Percentiles rank a stretch among this genome's conserved stretches.
These are phyloP conservation scores for Brachylomia viminalis DNA, from an alignment of 2,888 invertebrate genomes.

Conservation along the genomic window DNA sequence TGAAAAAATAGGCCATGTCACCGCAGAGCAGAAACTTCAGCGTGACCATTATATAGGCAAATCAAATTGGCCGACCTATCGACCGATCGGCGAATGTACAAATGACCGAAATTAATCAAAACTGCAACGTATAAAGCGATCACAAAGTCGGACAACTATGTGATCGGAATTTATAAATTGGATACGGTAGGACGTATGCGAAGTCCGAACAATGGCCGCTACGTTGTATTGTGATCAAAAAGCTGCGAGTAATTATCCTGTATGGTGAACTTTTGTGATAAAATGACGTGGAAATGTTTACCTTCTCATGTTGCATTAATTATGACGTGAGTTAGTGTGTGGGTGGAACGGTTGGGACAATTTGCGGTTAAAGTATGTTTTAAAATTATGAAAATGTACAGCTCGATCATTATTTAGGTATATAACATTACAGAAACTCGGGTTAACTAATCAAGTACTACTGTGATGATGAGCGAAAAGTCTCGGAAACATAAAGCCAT, in stretches of 20 bases:
- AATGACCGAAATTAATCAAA: constrained; percentile 60
- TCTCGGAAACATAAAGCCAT: neutral
- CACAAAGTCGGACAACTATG: constrained; percentile 57
- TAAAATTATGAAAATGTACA: neutral
- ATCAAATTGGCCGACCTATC: constrained; percentile 38
- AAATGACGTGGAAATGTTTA: neutral
- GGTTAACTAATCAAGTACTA: neutral
- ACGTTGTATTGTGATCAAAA: constrained; percentile 17
- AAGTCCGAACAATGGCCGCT: constrained; percentile 26
- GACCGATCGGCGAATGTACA: constrained; percentile 32
- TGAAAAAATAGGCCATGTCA: constrained; percentile 47
- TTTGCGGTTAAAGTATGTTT: neutral
- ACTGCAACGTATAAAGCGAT: constrained; percentile 50
- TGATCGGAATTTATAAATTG: constrained; percentile 56
- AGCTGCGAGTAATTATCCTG: constrained; percentile 2
- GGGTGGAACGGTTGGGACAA: neutral
- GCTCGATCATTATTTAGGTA: neutral
- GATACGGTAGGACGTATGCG: constrained; percentile 25
- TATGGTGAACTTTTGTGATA: neutral
- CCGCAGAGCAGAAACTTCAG: constrained; percentile 23
- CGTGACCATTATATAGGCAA: constrained; percentile 36
- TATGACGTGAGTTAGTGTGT: neutral
- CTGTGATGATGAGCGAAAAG: neutral
- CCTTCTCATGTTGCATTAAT: neutral
- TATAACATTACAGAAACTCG: neutral